Base-by-base conservation (phyloP, 2,113 vertebrate genomes). In the Meriones unguiculatus region DNA sequence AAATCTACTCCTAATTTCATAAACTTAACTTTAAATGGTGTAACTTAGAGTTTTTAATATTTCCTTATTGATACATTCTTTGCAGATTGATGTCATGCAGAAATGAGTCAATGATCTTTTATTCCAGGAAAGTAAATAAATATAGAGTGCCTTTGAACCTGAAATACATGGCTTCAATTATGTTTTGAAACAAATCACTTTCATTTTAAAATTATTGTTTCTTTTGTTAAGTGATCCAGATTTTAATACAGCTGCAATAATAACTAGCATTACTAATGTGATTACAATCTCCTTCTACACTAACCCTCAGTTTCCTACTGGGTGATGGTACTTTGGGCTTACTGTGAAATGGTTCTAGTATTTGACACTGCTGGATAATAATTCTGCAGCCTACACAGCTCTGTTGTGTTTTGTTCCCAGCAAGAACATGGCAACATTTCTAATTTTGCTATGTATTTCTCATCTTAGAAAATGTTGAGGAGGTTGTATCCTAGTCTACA, bases 161-260 rank as follows among this genome's bases (percentile, higher is more conserved):
- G 38, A 93, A 96, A 75, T 35, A 11, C 25, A 70, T 91, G 38
- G 7, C 7, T 89, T 89, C 32, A 93, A 89, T 87, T 94, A 80
- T 50, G 6, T 62, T 90, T 81, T 57, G 4, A 94, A 93, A 93
- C 14, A 89, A 89, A 94, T 1, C 0, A 17, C 0, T 89, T 93
- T 41, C 87, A 28, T 64, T 94, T 57, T 65, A 80, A 94, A 93
- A 84, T 50, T n/a, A 4, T 46, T 65, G 32, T 73, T n/a, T 90
- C 7, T 80, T n/a, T 87, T 67, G 1, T 94, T 92, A 73, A 69
- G 35, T 89, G 81, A 91, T 41, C 86, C 35, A 57, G 22, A 38
- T 75, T 91, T 94, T 85, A 87, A 65, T 87, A 84, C 3, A 80
- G 50, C 46, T 95, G 20, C 5, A 93, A 14, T 91, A 87, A 54